Evolutionary conservation across 2,113 vertebrate species (phyloP), one percentile per base, ranked within the genome.

Genomic region (Sinocyclocheilus anshuiensis): DNA sequence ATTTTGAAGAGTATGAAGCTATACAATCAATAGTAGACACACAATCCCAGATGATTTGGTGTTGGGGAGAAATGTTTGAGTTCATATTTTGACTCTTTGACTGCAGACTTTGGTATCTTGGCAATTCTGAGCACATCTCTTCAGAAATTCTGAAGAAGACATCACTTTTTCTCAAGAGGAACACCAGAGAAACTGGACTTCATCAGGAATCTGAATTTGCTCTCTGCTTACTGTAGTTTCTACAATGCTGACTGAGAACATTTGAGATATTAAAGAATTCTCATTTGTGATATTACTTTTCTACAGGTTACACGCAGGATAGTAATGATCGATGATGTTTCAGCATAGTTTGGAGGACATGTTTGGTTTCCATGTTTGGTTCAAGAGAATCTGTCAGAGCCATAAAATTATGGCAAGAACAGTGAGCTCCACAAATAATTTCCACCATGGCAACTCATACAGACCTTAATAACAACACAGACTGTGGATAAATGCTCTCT

Each of bases 341-440:
- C 36, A 29, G 9, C 50, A 74, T 39, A 55, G 45, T 67, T 36
- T 50, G 42, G 53, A 59, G 71, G 29, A 75, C 12, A 48, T 61
- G 22, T 76, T 61, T 59, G 16, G 42, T 63, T 39, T 26, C 24
- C 36, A 16, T 63, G 16, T 84, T 63, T 74, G 33, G 36, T 76
- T 76, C 57, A 61, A 76, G 36, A 76, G 39, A 74, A 53, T 79
- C 20, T 79, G 74, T 83, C 61, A 22, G 39, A 63, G 63, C 22
- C 2, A 48, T 67, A 84, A 83, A 86, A 84, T 84, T 45, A 84
- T 81, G 80, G 71, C 57, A 76, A 45, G 81, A 77, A 39, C 33
- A 65, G 76, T 61, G 57, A 45, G 45, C 61, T 81, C 0, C 71
- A 12, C 36, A 45, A 22, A 67, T 84, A 45, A 57, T 86, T 86